Base-by-base conservation (phyloP, 2,797 vertebrate species). In the Pachyuromys duprasi region DNA sequence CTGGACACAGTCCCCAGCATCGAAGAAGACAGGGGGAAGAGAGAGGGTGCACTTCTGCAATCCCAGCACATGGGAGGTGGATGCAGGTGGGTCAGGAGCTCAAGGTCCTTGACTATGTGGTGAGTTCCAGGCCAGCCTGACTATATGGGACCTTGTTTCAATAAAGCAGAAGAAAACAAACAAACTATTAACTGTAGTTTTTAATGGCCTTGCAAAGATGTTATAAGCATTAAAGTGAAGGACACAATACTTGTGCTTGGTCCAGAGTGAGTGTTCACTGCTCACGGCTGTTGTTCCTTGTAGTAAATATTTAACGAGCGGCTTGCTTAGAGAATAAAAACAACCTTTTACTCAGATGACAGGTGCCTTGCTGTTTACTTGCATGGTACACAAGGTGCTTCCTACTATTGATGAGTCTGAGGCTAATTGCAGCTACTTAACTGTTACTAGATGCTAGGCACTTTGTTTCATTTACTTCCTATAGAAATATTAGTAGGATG, bases 141-240 rank as follows among this genome's bases (percentile, higher is more conserved):
- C 20, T n/a, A 6, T 33, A 24, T 14, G 39, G 76, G 39, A 49
- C 11, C 70, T 28, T 20, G 22, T n/a, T 17, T 78, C 72, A n/a
- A 76, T 20, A 89, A 76, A 76, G 39, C 39, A 63, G 31, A 76
- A 76, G 18, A 62, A 88, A 45, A 24, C 39, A 45, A 24, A 13
- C 39, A 24, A 33, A 69, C 17, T 55, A 28, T 72, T 90, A 11
- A 26, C 39, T 76, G 55, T 22, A 39, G 63, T 65, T 49, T 76
- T 88, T 83, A 93, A 78, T 17, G 78, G 24, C 69, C 45, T 76
- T 33, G 49, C 22, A 90, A 75, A 36, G n/a, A 60, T 63, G 26
- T 76, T 96, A 7, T 79, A 84, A 72, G 84, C 90, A 65, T 57
- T 53, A n/a, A 89, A n/a, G 42, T 26, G 31, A 93, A 95, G 78